Base-by-base conservation (phyloP, 2,113 vertebrate genomes). In the Notiomystis cincta region DNA sequence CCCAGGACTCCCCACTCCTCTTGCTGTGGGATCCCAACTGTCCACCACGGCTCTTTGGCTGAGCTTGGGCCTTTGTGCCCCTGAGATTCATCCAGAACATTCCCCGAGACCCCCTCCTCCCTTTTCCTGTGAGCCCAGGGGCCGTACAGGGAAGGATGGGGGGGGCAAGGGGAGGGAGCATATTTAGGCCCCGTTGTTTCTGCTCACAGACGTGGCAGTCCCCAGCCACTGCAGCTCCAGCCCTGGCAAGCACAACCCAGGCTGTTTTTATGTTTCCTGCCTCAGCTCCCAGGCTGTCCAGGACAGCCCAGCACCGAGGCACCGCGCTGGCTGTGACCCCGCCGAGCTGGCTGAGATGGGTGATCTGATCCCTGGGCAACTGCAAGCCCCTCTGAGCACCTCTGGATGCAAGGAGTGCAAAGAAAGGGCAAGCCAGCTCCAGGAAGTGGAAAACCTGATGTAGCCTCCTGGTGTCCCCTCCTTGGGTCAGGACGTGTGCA, bases 181-280 rank as follows among this genome's bases (percentile, higher is more conserved):
- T 50, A 42, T 86, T 91, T 37, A 57, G 87, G 14, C 30, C 90
- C 47, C 0, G 20, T 50, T 78, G 33, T 78, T 87, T 62, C 88
- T 89, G 40, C 85, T 91, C 47, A 91, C 78, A 93, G 77, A 96
- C 78, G 60, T 96, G 96, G 96, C 94, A 95, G 85, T 91, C 85
- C 89, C n/a, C 0, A 2, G 10, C 11, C 42, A 5, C 90, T 62
- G 84, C 91, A 82, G 80, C 83, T 93, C 82, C 70, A 90, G 60
- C 80, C 35, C 75, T 96, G 95, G 92, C 93, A 94, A 94, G 93
- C 61, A 37, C 79, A 94, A 83, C 56, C 42, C 81, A 86, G 93
- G 3, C 77, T 83, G 83, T 51, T 95, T 94, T 97, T 94, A 92
- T 62, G 61, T 95, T 97, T 97, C 95, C 96, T 97, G 96, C 83